These are phyloP conservation scores for Cavia porcellus DNA, from an alignment of 2,113 vertebrate species.

Conservation along the genomic window DNA sequence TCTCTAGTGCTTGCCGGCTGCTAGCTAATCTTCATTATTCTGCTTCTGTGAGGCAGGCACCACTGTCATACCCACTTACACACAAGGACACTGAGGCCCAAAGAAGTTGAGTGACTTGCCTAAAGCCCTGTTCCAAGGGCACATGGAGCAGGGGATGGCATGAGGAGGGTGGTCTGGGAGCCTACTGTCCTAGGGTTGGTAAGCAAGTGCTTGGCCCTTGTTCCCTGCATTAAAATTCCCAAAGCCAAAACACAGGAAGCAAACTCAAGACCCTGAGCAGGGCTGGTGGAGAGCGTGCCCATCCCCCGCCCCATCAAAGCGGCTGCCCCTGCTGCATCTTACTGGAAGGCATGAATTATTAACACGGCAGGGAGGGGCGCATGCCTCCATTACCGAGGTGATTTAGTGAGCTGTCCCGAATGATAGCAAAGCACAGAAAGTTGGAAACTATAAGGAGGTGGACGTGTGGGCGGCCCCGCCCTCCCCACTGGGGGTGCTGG, in stretches of 20 bases:
- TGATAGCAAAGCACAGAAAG: constrained; percentile 81
- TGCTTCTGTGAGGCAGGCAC: neutral
- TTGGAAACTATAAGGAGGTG: constrained; percentile 66
- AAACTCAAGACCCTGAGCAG: constrained; percentile 22
- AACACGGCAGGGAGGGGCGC: constrained; percentile 63
- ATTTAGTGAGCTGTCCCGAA: constrained; percentile 88
- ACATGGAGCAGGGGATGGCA: too few relatives aligned
- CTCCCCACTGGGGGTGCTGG: neutral
- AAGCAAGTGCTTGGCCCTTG: neutral
- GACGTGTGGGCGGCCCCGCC: neutral
- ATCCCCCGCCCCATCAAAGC: neutral
- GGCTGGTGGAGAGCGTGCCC: neutral
- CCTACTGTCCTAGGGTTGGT: rapidly evolving
- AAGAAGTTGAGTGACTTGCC: neutral
- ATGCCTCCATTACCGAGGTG: constrained; percentile 83
- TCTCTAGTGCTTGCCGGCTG: rapidly evolving
- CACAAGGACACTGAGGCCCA: neutral
- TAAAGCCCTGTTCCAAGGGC: neutral
- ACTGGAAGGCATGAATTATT: constrained; percentile 90
- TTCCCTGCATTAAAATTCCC: neutral
- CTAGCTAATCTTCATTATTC: neutral
- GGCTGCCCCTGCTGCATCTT: constrained; percentile 68
- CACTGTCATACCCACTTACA: neutral
- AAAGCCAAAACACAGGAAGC: constrained; percentile 39
- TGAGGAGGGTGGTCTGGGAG: neutral